Conservation (phyloP, 1,140 invertebrate genomes). For the Meloidogyne chitwoodi region DNA sequence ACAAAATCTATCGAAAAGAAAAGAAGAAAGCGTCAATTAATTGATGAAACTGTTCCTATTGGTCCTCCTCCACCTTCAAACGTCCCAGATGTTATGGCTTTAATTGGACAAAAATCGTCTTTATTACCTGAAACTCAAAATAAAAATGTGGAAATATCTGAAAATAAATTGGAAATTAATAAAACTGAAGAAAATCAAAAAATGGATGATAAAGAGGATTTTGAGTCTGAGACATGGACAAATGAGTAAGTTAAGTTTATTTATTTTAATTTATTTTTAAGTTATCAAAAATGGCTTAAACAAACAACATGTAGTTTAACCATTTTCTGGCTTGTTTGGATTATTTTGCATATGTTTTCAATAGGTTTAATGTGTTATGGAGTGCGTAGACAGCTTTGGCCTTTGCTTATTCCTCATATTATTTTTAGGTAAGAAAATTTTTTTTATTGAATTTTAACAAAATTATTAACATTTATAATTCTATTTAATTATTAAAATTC, state of each 20-base stretch:
- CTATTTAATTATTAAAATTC: too few species aligned
- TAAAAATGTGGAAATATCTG: not conserved
- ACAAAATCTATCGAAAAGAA: not conserved
- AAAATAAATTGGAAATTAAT: not conserved
- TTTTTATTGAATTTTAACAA: too few species aligned
- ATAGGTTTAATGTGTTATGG: slow-evolving; percentile 39
- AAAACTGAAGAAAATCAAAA: not conserved
- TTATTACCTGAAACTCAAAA: not conserved
- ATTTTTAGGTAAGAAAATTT: slow-evolving; percentile 30
- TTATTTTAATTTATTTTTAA: not conserved
- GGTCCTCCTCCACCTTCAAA: not conserved
- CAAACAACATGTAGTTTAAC: slow-evolving; percentile 27
- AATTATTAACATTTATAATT: too few species aligned
- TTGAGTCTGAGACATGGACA: not conserved
- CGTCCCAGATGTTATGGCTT: not conserved
- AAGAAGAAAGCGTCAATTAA: not conserved
- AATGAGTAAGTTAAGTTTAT: not conserved
- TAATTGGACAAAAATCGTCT: not conserved
- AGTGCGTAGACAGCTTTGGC: slow-evolving; percentile 28
- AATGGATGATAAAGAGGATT: not conserved
- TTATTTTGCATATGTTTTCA: slow-evolving; percentile 32
- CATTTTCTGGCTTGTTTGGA: slow-evolving; percentile 33
- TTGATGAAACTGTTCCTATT: not conserved
- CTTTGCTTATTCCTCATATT: slow-evolving; percentile 39
- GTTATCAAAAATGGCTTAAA: slow-evolving; percentile 13